Percentiles rank a stretch among this genome's conserved stretches.
Conservation (phyloP, 2,113 vertebrate species). For the Ctenodactylus gundi region DNA sequence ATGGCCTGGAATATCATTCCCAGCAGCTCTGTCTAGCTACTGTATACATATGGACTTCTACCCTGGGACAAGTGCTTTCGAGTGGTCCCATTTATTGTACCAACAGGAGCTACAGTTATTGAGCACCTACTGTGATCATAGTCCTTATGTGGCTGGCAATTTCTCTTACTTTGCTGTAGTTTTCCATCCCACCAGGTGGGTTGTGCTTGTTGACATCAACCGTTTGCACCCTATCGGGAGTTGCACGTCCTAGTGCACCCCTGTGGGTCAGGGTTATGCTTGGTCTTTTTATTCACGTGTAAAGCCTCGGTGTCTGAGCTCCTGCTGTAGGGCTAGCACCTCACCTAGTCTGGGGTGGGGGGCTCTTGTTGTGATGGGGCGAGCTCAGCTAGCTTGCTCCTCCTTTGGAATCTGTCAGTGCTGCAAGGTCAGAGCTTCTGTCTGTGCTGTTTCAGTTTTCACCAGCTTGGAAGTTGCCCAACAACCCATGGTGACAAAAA, state of each 20-base stretch:
- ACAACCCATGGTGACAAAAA: rapidly evolving
- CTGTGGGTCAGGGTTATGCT: neutral
- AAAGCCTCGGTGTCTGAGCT: neutral
- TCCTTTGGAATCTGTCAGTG: neutral
- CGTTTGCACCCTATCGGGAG: neutral
- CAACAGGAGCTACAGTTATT: rapidly evolving
- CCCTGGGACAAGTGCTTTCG: neutral
- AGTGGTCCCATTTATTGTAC: neutral
- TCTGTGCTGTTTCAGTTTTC: slow-evolving; percentile 73
- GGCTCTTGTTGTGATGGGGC: neutral
- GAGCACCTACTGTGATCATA: neutral
- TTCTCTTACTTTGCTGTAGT: neutral
- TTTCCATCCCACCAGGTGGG: too few species aligned
- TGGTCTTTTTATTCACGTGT: neutral
- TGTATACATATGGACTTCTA: too few species aligned
- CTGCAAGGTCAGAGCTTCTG: slow-evolving; percentile 34
- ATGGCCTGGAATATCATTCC: neutral
- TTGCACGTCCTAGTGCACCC: neutral
- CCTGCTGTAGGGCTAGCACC: neutral
- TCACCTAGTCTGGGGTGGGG: too few species aligned
- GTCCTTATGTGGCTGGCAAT: rapidly evolving
- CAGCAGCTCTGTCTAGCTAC: too few species aligned
- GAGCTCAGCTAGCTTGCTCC: neutral
- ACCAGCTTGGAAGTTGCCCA: neutral
- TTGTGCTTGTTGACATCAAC: neutral